A percentile compares a stretch with the other conserved stretches of the same genome.
These are phyloP conservation scores for Tortrix viridana DNA, from an alignment of 2,888 invertebrate genomes.

Conservation along the genomic window DNA sequence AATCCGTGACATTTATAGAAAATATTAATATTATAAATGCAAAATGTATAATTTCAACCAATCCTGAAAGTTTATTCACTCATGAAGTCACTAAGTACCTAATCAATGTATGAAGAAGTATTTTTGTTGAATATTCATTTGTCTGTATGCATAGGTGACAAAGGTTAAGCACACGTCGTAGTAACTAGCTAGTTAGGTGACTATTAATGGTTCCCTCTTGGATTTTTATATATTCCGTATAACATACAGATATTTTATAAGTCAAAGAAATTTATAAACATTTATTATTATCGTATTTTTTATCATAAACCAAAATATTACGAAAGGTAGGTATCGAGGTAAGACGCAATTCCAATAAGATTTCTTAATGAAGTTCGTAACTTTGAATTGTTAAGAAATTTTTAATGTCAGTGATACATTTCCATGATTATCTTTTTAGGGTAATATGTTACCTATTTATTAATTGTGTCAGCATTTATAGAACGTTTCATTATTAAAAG, in stretches of 20 bases:
- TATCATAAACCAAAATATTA: background rate
- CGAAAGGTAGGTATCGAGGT: slow-evolving; percentile 6
- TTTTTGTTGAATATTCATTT: slow-evolving; percentile 36
- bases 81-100: background rate
- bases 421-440: too few species aligned
- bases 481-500: too few species aligned
- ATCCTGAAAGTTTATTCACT: slow-evolving; percentile 31
- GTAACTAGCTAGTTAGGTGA: background rate
- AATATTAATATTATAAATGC: too few species aligned
- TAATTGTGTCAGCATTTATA: background rate
- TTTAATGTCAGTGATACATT: background rate
- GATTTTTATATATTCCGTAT: background rate
- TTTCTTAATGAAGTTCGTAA: slow-evolving; percentile 1
- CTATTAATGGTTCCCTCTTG: background rate
- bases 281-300: background rate
- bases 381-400: slow-evolving; percentile 8
- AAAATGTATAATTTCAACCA: background rate
- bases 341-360: background rate
- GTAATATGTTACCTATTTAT: background rate
- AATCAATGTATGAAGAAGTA: slow-evolving; percentile 11
- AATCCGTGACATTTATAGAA: too few species aligned
- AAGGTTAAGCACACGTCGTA: slow-evolving; percentile 7
- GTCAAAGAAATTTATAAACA: too few species aligned
- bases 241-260: too few species aligned
- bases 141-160: slow-evolving; percentile 9